These are phyloP conservation scores for Pseudopodoces humilis DNA, from an alignment of 2,113 vertebrate genomes.

Conservation along the genomic window DNA sequence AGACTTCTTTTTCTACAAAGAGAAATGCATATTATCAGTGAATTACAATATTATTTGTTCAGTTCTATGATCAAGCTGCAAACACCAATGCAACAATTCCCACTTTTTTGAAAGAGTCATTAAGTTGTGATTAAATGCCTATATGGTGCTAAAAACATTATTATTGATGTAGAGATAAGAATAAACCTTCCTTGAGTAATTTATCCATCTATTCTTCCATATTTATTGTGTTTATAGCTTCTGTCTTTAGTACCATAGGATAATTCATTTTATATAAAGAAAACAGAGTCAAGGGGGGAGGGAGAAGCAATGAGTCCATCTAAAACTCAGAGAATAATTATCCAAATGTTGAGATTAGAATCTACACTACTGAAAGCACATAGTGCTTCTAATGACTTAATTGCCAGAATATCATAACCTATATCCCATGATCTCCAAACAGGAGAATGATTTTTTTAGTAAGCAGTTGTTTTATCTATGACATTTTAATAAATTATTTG, in stretches of 20 bases:
- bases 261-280: neutral
- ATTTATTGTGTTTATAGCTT: neutral
- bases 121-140: neutral
- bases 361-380: neutral
- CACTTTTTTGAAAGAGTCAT: neutral
- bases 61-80: neutral
- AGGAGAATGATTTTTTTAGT: neutral
- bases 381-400: neutral
- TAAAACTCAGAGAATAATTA: neutral
- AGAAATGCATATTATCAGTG: neutral
- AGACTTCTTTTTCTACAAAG: neutral
- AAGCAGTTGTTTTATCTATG: neutral
- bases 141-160: neutral
- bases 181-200: neutral
- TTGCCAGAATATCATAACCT: neutral
- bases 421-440: neutral
- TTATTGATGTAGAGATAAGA: neutral
- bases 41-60: neutral
- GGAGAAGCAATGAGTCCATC: neutral
- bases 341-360: neutral
- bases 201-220: neutral
- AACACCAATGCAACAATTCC: neutral
- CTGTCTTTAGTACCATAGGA: neutral
- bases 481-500: neutral
- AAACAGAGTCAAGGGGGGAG: rapidly evolving